A percentile compares a stretch with the other conserved stretches of the same genome.
These are phyloP conservation scores for Clarias fuscus DNA, from an alignment of 2,797 vertebrate genomes.

Conservation along the genomic window DNA sequence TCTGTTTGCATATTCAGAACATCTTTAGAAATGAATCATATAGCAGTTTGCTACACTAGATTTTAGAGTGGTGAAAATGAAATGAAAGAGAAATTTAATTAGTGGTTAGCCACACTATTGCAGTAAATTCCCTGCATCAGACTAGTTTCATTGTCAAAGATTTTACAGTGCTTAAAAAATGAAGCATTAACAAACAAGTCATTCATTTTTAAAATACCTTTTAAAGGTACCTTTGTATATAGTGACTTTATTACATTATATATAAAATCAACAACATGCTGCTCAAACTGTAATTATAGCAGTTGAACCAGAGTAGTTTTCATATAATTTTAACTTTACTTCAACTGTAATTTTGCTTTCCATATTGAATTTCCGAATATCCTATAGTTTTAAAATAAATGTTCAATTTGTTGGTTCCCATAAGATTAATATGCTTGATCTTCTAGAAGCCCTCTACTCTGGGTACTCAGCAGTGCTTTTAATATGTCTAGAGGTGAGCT, in stretches of 20 bases:
- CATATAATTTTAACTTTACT: not conserved
- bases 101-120: not conserved
- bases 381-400: not conserved
- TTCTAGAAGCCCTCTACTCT: not conserved
- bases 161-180: not conserved
- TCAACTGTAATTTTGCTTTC: not conserved
- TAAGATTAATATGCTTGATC: conserved; percentile 12
- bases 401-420: conserved; percentile 22
- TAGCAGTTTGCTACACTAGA: not conserved
- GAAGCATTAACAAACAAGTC: not conserved
- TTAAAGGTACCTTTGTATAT: not conserved
- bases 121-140: not conserved
- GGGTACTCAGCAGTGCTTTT: conserved; percentile 15
- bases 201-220: not conserved
- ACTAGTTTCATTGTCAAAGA: not conserved
- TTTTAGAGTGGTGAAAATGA: not conserved
- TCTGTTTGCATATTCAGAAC: not conserved
- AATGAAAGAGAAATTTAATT: not conserved
- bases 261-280: not conserved
- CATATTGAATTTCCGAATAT: not conserved
- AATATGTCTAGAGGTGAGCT: conserved; percentile 12
- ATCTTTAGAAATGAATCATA: not conserved
- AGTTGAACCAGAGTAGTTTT: not conserved
- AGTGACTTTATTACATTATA: no score
- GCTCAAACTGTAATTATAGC: not conserved